These are phyloP conservation scores for Diadegma fenestrale DNA, from an alignment of 2,888 invertebrate genomes.

Conservation along the genomic window DNA sequence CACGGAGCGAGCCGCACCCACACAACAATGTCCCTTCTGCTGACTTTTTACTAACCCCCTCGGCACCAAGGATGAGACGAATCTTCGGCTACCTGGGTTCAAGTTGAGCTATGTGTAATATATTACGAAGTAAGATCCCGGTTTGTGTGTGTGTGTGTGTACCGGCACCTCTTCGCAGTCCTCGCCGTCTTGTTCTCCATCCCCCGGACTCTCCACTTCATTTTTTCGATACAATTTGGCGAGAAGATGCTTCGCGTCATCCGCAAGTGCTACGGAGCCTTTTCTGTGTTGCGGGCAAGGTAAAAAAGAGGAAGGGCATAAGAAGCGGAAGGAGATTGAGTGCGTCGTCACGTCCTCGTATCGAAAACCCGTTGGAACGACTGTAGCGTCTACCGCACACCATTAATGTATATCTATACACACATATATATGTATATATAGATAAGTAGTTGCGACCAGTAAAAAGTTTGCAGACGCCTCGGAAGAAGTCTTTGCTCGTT, in stretches of 20 bases:
- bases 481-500: slow-evolving; percentile 47
- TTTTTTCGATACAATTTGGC: slow-evolving; percentile 60
- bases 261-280: slow-evolving; percentile 42
- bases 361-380: slow-evolving; percentile 48
- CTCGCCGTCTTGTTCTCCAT: slow-evolving; percentile 27
- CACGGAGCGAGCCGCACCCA: not conserved
- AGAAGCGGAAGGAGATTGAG: slow-evolving; percentile 62
- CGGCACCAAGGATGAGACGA: not conserved
- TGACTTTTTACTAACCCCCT: slow-evolving; percentile 29
- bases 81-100: slow-evolving; percentile 14
- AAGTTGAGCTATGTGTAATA: not conserved
- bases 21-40: not conserved
- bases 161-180: slow-evolving; percentile 33
- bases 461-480: slow-evolving; percentile 50
- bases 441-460: not conserved
- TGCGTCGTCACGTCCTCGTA: slow-evolving; percentile 51
- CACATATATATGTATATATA: not conserved
- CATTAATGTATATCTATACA: slow-evolving; percentile 10
- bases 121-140: slow-evolving; percentile 7
- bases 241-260: slow-evolving; percentile 51
- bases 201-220: slow-evolving; percentile 27
- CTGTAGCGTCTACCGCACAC: slow-evolving; percentile 23
- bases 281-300: not conserved
- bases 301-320: slow-evolving; percentile 7
- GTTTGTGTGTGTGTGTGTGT: not conserved